Evolutionary conservation across 2,888 invertebrate genomes (phyloP).

Genomic region (Uloborus plumipes): DNA sequence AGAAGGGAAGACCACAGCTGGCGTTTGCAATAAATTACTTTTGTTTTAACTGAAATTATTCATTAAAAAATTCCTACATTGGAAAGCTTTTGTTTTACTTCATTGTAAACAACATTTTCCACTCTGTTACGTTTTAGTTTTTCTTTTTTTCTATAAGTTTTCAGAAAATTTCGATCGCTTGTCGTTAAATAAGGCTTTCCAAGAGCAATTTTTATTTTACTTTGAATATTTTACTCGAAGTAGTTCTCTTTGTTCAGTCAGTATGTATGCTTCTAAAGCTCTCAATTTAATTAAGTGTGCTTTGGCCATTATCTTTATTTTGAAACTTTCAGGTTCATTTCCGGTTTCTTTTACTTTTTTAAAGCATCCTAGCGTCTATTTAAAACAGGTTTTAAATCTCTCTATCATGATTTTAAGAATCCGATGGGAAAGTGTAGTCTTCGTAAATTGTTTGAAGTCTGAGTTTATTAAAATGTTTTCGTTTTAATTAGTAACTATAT

Average conservation of each 20-base stretch:
- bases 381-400: slow-evolving; percentile 50
- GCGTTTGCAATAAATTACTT: slow-evolving; percentile 53
- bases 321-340: slow-evolving; percentile 20
- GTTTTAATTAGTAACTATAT: too few species aligned
- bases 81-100: slow-evolving; percentile 17
- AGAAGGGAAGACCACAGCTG: slow-evolving; percentile 51
- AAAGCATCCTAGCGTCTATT: slow-evolving; percentile 19
- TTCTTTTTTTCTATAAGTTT: slow-evolving; percentile 5
- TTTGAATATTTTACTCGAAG: slow-evolving; percentile 47
- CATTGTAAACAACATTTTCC: slow-evolving; percentile 12
- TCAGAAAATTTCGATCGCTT: slow-evolving; percentile 40
- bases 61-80: slow-evolving; percentile 17
- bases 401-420: slow-evolving; percentile 7
- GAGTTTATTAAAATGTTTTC: too few species aligned
- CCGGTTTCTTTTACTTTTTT: slow-evolving; percentile 17
- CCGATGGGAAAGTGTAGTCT: too few species aligned
- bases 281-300: slow-evolving; percentile 61
- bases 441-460: too few species aligned
- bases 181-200: slow-evolving; percentile 58
- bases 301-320: slow-evolving; percentile 59
- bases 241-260: slow-evolving; percentile 26
- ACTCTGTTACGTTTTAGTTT: slow-evolving; percentile 13
- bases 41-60: slow-evolving; percentile 40
- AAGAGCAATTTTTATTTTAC: slow-evolving; percentile 50
- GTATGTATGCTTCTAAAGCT: slow-evolving; percentile 29